Base-by-base conservation (phyloP, 2,888 invertebrate genomes). In the Acrobasis suavella region DNA sequence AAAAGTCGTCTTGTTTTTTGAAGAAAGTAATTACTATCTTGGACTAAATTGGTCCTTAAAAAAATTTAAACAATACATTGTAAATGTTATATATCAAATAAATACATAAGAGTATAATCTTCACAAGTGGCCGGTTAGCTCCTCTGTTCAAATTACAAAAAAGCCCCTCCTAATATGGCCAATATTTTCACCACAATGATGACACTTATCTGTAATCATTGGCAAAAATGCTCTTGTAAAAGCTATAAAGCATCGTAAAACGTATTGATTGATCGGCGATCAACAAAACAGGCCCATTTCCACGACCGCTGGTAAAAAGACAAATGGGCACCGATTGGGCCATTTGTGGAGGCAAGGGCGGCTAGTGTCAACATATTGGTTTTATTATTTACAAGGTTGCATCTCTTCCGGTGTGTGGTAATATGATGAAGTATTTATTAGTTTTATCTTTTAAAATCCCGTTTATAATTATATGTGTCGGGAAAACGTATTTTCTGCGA, bases 311-410 rank as follows among this genome's bases (percentile, higher is more conserved):
- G 32, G 51, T 60, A 60, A 60, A 51, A 60, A 60, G 60, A 42
- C 39, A 60, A n/a, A 60, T 60, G 46, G 51, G 51, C 39, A 60
- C 64, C 65, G 64, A 65, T 56, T 65, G 63, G 66, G 65, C 68
- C 65, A 71, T 73, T 72, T 75, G 70, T 72, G 65, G 63, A 64
- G 50, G 64, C 64, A 68, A 77, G 69, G 70, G 68, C 69, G 66
- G 69, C 62, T 67, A 75, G 72, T 78, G 77, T 74, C 75, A 77
- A 73, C 74, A 75, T 73, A 82, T 78, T 78, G 76, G 73, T 73
- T 78, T 80, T 80, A 86, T 86, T 83, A 85, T 76, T 32, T 32
- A 32, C 32, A 32, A 32, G 32, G 32, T 32, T 32, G 7, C 32
- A 32, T 32, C 32, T 32, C 32, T 7, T 3, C 32, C 32, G 32